These are phyloP conservation scores for Halcyon chelicuti DNA, from an alignment of 2,797 vertebrate genomes.

Conservation along the genomic window DNA sequence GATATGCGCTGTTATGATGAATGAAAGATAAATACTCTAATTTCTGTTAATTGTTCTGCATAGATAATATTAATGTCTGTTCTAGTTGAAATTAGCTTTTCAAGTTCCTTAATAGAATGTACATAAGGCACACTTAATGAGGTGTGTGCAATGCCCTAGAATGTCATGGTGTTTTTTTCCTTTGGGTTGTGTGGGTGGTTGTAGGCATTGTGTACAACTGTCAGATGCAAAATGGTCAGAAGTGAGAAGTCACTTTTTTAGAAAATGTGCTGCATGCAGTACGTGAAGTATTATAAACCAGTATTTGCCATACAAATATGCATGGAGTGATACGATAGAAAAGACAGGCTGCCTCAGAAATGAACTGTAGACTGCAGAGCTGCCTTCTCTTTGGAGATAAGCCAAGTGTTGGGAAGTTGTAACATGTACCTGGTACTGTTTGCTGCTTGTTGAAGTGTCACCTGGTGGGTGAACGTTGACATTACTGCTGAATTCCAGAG, in stretches of 20 bases:
- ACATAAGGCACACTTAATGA: not conserved
- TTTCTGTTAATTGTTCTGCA: not conserved
- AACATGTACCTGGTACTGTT: not conserved
- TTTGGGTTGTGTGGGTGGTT: not conserved
- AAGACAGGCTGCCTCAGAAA: not conserved
- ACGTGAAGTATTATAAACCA: not conserved
- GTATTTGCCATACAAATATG: not conserved
- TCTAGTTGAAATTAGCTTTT: not conserved
- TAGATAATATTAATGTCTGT: not conserved
- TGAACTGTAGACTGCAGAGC: not conserved
- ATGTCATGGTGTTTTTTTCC: too few relatives aligned
- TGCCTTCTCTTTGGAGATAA: not conserved
- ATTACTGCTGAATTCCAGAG: not conserved
- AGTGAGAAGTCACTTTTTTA: not conserved
- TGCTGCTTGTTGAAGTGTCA: not conserved
- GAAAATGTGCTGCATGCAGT: not conserved
- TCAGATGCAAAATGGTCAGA: not conserved
- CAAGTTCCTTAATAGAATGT: not conserved
- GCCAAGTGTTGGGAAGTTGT: not conserved
- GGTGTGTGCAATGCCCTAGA: not conserved
- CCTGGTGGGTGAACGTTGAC: not conserved
- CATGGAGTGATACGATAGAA: not conserved
- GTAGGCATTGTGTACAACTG: not conserved
- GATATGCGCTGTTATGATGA: not conserved
- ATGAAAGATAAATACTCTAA: not conserved